A percentile compares a stretch with the other conserved stretches of the same genome.
Evolutionary conservation across 1,140 invertebrate species (phyloP).

Genomic region (Dreissena polymorpha): DNA sequence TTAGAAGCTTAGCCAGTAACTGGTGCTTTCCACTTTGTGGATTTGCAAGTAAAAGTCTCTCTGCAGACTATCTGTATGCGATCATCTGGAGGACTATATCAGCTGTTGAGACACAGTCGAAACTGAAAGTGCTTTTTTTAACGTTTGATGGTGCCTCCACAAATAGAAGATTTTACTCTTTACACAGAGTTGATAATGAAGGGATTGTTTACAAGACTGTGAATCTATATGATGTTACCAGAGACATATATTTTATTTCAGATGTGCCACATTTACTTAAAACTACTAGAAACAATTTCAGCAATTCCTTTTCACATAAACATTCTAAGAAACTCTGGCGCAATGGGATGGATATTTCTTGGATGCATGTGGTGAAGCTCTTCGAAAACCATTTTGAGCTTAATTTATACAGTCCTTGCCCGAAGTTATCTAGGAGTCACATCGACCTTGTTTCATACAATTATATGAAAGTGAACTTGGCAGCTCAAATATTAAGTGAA

Average conservation of each 20-base stretch:
- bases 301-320: conserved; percentile 52
- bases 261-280: conserved; percentile 63
- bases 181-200: conserved; percentile 38
- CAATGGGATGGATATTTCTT: conserved; percentile 55
- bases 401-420: conserved; percentile 11
- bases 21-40: conserved; percentile 39
- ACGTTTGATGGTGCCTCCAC: conserved; percentile 60
- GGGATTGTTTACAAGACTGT: conserved; percentile 36
- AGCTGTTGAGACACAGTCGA: conserved; percentile 18
- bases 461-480: too few relatives aligned
- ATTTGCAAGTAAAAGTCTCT: conserved; percentile 52
- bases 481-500: too few relatives aligned
- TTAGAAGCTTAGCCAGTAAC: conserved; percentile 34
- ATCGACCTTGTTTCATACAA: too few relatives aligned
- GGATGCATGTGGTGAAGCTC: conserved; percentile 52
- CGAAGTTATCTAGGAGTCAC: too few relatives aligned
- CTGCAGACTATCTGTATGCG: conserved; percentile 48
- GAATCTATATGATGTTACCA: conserved; percentile 12
- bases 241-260: conserved; percentile 59
- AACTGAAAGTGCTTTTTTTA: conserved; percentile 48
- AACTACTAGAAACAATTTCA: conserved; percentile 57
- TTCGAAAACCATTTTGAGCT: conserved; percentile 53
- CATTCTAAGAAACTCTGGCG: conserved; percentile 53
- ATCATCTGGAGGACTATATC: conserved; percentile 57
- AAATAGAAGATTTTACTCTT: conserved; percentile 55